Percentiles rank a stretch among this genome's conserved stretches.
Conservation (phyloP, 2,113 vertebrate species). For the Murina feae region DNA sequence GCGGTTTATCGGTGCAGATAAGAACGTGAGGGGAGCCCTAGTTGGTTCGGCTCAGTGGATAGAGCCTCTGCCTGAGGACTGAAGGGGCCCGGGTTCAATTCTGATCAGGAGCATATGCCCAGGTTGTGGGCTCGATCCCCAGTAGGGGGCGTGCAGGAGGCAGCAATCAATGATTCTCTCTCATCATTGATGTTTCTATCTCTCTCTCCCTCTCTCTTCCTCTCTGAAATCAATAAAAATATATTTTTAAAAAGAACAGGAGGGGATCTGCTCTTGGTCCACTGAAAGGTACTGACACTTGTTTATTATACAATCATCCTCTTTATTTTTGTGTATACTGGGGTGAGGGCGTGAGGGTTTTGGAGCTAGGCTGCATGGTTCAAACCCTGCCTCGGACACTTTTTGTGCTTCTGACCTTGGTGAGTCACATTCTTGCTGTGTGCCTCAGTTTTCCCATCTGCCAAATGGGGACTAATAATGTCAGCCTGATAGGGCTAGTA, state of each 20-base stretch:
- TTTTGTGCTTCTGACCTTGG: not conserved
- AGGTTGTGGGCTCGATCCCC: not conserved
- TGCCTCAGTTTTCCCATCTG: not conserved
- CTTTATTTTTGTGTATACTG: not conserved
- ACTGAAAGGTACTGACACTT: not conserved
- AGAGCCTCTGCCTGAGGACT: not conserved
- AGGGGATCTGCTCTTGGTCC: not conserved
- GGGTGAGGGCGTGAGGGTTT: not conserved
- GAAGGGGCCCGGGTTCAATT: too few relatives aligned
- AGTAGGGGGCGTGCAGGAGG: not conserved
- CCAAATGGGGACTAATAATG: not conserved
- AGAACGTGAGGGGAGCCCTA: not conserved
- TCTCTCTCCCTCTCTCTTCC: too few relatives aligned
- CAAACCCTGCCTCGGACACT: not conserved
- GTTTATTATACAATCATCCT: not conserved
- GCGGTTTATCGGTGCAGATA: not conserved
- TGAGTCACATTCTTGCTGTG: not conserved
- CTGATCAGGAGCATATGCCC: not conserved
- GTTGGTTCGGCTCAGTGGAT: not conserved
- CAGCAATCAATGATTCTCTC: not conserved
- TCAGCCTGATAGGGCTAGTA: not conserved
- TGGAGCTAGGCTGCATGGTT: not conserved
- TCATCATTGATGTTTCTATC: not conserved
- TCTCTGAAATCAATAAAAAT: not conserved
- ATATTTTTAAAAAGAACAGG: not conserved